Evolutionary conservation across 37 sponge, comb jelly and placozoan genomes (phyloP).

Genomic region (Spongia lamella): DNA sequence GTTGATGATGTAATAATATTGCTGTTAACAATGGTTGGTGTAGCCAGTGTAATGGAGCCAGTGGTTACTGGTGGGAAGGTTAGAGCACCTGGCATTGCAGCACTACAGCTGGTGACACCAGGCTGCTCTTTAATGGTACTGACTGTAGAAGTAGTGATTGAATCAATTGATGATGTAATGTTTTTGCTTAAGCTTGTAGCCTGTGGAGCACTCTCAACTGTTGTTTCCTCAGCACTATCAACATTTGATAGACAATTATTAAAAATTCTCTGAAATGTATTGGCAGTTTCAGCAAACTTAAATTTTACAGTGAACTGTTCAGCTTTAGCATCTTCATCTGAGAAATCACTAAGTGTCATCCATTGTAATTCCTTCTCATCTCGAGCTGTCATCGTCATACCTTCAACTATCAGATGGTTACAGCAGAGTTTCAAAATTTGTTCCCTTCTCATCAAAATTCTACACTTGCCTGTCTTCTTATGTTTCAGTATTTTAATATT

Average conservation of each 20-base stretch:
- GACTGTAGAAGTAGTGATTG: too few species aligned
- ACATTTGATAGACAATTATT: conserved; percentile 22
- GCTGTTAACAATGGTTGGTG: too few species aligned
- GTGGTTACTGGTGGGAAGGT: too few species aligned
- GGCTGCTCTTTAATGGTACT: too few species aligned
- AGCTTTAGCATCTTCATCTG: conserved; percentile 63
- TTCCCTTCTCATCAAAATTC: conserved; percentile 92
- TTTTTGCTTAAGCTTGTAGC: too few species aligned
- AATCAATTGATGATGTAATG: too few species aligned
- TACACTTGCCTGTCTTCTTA: conserved; percentile 46
- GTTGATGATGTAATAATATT: too few species aligned
- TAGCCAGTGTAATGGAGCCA: too few species aligned
- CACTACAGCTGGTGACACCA: too few species aligned
- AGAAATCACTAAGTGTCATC: conserved; percentile 78
- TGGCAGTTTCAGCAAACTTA: conserved; percentile 72
- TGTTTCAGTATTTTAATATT: conserved; percentile 83
- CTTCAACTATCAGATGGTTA: conserved; percentile 83
- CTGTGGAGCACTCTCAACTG: too few species aligned
- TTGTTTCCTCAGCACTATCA: neutral
- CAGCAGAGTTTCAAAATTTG: conserved; percentile 94
- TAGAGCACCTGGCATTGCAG: too few species aligned
- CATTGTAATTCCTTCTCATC: conserved; percentile 75
- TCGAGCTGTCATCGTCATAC: conserved; percentile 66
- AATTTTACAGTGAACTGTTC: conserved; percentile 82
- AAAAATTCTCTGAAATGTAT: conserved; percentile 71